Evolutionary conservation across 2,888 invertebrate species (phyloP), one percentile per base, ranked within the genome.

Genomic region (Conchocele bisecta): DNA sequence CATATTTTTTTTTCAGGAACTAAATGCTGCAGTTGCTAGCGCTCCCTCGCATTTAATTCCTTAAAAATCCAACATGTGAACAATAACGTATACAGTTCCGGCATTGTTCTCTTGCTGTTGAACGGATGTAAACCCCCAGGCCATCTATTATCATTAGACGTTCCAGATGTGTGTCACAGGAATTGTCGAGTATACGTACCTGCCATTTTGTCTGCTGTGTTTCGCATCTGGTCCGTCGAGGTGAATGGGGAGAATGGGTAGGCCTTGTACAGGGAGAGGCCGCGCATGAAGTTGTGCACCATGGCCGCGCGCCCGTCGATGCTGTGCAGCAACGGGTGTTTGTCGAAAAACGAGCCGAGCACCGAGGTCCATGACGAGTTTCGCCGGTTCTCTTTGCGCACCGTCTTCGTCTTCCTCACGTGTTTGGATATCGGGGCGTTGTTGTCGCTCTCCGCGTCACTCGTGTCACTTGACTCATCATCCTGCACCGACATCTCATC

Each of bases 261-360:
- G 11, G 88, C 86, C 28, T 88, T 85, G 26, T 87, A 83, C 28
- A 92, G 81, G 1, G 89, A 86, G 26, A 92, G 81, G 1, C 92
- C 92, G 64, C 92, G 78, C 81, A 92, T 87, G 54, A 91, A 91
- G 81, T 91, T 92, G 78, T 91, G 90, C 41, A 92, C 89, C 51
- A 90, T 87, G 2, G 91, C 92, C 5, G 92, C 92, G 41, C 92
- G 81, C 4, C 91, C 91, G 22, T 90, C 89, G 7, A 91, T 87
- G 3, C 89, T 89, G 75, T 90, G 88, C 53, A 91, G 74, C 42
- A 89, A 64, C 5, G 83, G 81, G 51, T 85, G 86, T 42, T 81
- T 83, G 31, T 77, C 81, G 46, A 81, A 76, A 28, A 82, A 24
- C 11, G 75, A 75, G 13, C 76, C 73, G 31, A 87, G 44, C 59